Evolutionary conservation across 1,140 invertebrate species (phyloP).

Genomic region (Drosophila oshimai): DNA sequence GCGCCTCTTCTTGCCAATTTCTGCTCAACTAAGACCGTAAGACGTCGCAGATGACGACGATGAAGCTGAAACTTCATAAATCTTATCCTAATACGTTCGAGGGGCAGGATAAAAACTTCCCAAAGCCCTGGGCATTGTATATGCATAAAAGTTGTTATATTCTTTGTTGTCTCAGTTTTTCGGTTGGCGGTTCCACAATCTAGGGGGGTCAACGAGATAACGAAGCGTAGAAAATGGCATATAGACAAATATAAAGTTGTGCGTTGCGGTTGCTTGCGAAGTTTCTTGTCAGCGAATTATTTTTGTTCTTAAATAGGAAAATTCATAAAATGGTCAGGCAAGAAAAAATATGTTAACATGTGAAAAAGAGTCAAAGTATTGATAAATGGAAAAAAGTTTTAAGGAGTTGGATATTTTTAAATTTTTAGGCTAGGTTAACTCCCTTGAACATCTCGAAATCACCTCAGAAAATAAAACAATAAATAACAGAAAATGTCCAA

Average conservation of each 20-base stretch:
- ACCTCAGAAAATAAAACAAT: too few species aligned
- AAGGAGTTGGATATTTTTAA: too few species aligned
- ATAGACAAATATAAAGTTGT: slow-evolving; percentile 38
- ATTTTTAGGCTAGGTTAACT: too few species aligned
- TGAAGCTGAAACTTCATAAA: slow-evolving; percentile 73
- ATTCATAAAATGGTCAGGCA: not conserved
- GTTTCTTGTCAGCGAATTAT: slow-evolving; percentile 30
- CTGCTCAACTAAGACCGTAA: slow-evolving; percentile 46
- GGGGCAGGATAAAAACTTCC: slow-evolving; percentile 57
- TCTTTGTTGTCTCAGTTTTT: slow-evolving; percentile 12
- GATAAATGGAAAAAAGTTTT: not conserved
- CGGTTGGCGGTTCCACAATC: not conserved
- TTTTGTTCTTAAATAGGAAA: not conserved
- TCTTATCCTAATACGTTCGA: slow-evolving; percentile 60
- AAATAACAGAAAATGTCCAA: too few species aligned
- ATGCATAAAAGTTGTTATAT: slow-evolving; percentile 68
- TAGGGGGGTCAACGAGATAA: slow-evolving; percentile 49
- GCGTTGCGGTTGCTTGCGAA: slow-evolving; percentile 8
- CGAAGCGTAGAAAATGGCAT: slow-evolving; percentile 49
- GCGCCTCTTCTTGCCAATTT: slow-evolving; percentile 34
- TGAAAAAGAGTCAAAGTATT: too few species aligned
- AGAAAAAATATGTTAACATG: not conserved
- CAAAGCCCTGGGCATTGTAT: slow-evolving; percentile 67
- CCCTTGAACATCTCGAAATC: too few species aligned
- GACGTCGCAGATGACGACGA: slow-evolving; percentile 26